These are phyloP conservation scores for Machaerirhynchus nigripectus DNA, from an alignment of 2,113 vertebrate species.

Conservation along the genomic window DNA sequence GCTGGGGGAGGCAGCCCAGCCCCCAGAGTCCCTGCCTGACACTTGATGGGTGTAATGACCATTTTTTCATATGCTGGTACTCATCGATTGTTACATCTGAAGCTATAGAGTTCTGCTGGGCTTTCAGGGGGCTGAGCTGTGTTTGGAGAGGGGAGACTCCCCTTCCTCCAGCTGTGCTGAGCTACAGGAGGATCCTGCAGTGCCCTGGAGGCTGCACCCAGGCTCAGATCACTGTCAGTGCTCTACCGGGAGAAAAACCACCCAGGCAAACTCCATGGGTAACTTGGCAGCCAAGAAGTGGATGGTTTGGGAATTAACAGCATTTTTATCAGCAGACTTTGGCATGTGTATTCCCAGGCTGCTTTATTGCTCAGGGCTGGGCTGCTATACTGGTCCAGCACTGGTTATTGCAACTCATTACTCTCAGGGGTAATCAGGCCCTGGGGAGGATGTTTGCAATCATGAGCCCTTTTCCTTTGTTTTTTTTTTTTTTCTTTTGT, in stretches of 20 bases:
- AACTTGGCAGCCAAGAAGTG: background rate
- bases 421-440: background rate
- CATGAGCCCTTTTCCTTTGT: background rate
- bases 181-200: background rate
- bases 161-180: background rate
- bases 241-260: too few relatives aligned
- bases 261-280: background rate
- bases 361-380: background rate
- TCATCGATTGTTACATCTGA: background rate
- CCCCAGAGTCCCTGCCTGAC: background rate
- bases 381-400: background rate
- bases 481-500: background rate
- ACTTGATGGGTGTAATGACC: too few relatives aligned
- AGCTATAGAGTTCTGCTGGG: background rate
- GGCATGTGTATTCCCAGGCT: background rate
- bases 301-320: background rate
- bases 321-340: background rate
- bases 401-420: background rate
- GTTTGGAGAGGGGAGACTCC: background rate
- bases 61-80: background rate
- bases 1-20: background rate
- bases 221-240: background rate
- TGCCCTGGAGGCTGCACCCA: too few relatives aligned
- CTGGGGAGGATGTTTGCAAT: background rate
- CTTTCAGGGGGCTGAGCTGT: background rate